Conservation (phyloP, 2,797 vertebrate genomes). For the Tokudaia tokunoshimensis region DNA sequence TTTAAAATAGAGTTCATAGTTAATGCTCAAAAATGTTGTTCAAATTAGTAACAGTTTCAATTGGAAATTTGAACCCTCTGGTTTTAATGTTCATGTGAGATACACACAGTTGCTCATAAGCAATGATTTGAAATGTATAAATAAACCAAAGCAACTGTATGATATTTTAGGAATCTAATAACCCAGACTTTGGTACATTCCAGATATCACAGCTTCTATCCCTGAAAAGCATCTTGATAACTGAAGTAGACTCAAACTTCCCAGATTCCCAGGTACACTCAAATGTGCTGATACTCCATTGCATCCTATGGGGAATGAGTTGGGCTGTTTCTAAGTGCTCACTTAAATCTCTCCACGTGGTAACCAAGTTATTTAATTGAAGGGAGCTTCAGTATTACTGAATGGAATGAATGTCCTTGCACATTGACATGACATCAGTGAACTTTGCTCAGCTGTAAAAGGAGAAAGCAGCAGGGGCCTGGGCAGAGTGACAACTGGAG, state of each 20-base stretch:
- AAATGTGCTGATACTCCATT: too few relatives aligned
- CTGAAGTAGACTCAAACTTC: too few relatives aligned
- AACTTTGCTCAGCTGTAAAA: background rate
- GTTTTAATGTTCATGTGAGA: too few relatives aligned
- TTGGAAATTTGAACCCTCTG: too few relatives aligned
- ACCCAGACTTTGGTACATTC: background rate
- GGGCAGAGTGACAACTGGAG: too few relatives aligned
- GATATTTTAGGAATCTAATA: background rate
- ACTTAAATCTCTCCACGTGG: too few relatives aligned
- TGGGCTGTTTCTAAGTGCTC: background rate
- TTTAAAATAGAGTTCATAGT: too few relatives aligned
- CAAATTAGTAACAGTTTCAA: too few relatives aligned
- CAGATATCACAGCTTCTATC: background rate
- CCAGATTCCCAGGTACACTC: background rate
- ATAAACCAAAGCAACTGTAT: background rate
- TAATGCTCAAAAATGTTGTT: too few relatives aligned
- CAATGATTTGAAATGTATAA: background rate
- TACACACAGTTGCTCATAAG: too few relatives aligned
- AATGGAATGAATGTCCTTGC: background rate
- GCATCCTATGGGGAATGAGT: too few relatives aligned
- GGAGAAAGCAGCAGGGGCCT: background rate
- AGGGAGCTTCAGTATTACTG: too few relatives aligned
- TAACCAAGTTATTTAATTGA: background rate
- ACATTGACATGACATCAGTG: background rate
- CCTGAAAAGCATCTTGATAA: background rate